Evolutionary conservation across 2,888 invertebrate species (phyloP).

Genomic region (Plebejus argus): DNA sequence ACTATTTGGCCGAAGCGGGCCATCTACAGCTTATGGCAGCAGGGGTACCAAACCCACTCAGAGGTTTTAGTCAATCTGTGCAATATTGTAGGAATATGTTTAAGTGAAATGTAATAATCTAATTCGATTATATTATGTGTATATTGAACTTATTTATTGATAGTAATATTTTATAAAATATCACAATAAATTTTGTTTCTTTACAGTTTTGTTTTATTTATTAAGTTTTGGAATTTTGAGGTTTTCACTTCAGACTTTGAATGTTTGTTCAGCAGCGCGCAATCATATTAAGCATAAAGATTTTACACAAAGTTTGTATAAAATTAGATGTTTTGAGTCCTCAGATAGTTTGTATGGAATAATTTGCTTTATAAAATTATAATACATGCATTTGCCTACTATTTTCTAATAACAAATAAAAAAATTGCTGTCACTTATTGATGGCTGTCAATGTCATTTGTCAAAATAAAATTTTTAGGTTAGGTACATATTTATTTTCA

Average conservation of each 20-base stretch:
- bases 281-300: no score
- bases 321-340: no score
- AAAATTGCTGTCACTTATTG: no score
- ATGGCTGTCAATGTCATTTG: neutral
- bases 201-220: neutral
- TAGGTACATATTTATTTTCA: neutral
- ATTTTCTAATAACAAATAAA: no score
- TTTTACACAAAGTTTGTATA: no score
- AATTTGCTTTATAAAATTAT: no score
- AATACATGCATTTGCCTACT: no score
- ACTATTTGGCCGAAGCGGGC: conserved; percentile 66
- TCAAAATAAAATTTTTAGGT: conserved; percentile 13
- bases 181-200: neutral
- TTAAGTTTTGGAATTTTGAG: neutral
- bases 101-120: conserved; percentile 39
- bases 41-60: conserved; percentile 60
- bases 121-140: neutral
- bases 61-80: conserved; percentile 65
- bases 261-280: no score
- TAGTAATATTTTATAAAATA: neutral
- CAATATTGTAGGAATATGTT: conserved; percentile 55
- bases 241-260: no score
- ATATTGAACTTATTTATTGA: neutral
- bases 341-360: no score
- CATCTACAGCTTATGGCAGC: conserved; percentile 57